Evolutionary conservation across 1,140 invertebrate genomes (phyloP), one percentile per base, ranked within the genome.

Genomic region (Sitobion miscanthi): DNA sequence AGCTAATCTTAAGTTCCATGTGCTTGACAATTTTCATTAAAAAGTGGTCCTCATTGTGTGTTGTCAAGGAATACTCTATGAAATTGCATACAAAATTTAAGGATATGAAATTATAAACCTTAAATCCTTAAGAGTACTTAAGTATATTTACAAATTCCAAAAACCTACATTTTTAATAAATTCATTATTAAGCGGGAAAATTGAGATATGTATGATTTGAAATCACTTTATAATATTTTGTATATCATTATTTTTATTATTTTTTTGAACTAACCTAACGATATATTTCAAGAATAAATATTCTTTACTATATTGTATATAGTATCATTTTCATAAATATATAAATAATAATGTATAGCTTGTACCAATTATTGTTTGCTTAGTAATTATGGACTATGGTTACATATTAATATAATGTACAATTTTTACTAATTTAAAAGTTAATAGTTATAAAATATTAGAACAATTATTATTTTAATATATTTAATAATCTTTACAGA

Each of bases 401-500:
- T 30, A 69, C n/a, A 30, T 69, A 69, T 69, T 54, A 57, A 57
- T 25, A 17, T 69, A 14, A 54, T 23, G 21, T 69, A 69, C 30
- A 14, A n/a, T 69, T 69, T 69, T 69, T 69, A n/a, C 62, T 30
- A 69, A 8, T 62, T 69, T 42, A 42, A 42, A 42, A 42, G 42
- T 69, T 30, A 30, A 30, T 69, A 14, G 62, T 69, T n/a, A n/a
- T 30, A 69, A 30, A n/a, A n/a, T 35, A n/a, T 69, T n/a, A 69
- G 23, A 57, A 57, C 14, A 77, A n/a, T 77, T n/a, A 77, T n/a
- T 35, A n/a, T n/a, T 77, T n/a, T 54, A 54, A 77, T 77, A 35
- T 88, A 54, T 52, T 90, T 45, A 57, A 90, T 62, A 20, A 38
- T 90, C 1, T 42, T 62, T 90, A 69, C 45, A 90, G 89, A 90